Percentiles rank a stretch among this genome's conserved stretches.
phyloP scores from a whole-genome alignment of 2,113 vertebrate species.

The Syngnathoides biaculeatus region DNA sequence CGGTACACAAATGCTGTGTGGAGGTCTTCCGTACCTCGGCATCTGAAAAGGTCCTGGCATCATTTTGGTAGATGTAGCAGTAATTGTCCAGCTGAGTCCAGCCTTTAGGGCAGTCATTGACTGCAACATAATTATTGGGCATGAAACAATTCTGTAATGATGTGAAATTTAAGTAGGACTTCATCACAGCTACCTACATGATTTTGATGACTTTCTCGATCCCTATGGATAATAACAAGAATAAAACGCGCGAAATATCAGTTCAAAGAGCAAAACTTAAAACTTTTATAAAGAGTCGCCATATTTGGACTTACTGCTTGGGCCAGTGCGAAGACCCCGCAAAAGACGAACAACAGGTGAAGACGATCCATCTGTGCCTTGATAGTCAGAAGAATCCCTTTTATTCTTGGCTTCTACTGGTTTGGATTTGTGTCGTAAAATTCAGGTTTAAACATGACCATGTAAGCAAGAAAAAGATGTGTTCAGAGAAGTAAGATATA shows the following conservation, averaged over 20 bases:
- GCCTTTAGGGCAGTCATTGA: not conserved
- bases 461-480: not conserved
- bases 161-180: not conserved
- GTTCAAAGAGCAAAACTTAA: not conserved
- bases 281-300: not conserved
- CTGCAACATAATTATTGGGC: not conserved
- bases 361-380: not conserved
- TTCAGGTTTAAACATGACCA: not conserved
- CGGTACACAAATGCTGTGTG: not conserved
- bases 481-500: not conserved
- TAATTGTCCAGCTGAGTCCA: not conserved
- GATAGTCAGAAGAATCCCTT: not conserved
- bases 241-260: not conserved
- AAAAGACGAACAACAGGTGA: not conserved
- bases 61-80: not conserved
- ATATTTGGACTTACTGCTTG: not conserved
- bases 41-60: not conserved
- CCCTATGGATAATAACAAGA: not conserved
- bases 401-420: not conserved
- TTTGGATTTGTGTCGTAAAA: not conserved
- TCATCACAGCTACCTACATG: not conserved
- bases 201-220: fast-evolving
- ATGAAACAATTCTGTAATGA: not conserved
- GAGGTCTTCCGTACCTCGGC: not conserved
- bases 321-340: not conserved